Base-by-base conservation (phyloP, 37 sponge, comb jelly and placozoan species). In the Crambe crambe region DNA sequence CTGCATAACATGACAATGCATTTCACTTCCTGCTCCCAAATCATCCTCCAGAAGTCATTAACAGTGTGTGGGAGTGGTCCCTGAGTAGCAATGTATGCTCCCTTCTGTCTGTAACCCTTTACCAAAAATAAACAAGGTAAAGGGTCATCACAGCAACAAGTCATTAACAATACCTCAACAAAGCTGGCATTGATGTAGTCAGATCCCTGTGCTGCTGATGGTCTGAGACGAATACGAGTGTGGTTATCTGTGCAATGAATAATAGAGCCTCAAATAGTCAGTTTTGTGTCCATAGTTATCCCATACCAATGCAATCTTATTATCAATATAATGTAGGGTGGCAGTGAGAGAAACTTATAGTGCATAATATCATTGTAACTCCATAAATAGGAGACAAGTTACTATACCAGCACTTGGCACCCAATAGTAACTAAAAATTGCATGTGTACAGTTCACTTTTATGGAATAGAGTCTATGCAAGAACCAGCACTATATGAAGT, bases 11-110 rank as follows among this genome's bases (percentile, higher is more conserved):
- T 75, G 37, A 83, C 84, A 54, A 83, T 75, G 35, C 68, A 68
- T 40, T 54, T 67, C 42, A 60, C 40, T 40, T 73, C 56, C 15
- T 43, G 37, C 74, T 82, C 82, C 89, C 89, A 89, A 5, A 89
- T 56, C 90, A 89, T 89, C 65, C 77, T 61, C 90, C 90, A 89
- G 82, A 89, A 89, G 77, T 89, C 90, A 43, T 75, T 62, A 76
- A 85, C 83, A 17, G 90, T 89, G 37, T 47, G 8, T 40, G 56
- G 41, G 25, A 89, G 78, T 2, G 90, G 90, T 12, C 81, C 90
- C 77, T 89, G 90, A 22, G 90, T 89, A 54, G 90, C 89, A 40
- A 89, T 83, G 76, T 84, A 89, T n/a, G 71, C 80, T 21, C 71
- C 59, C 3, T 42, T 76, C 42, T 62, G 75, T 56, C 58, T 37